Conservation (phyloP, 2,888 invertebrate species). For the Amphimallon solstitiale region DNA sequence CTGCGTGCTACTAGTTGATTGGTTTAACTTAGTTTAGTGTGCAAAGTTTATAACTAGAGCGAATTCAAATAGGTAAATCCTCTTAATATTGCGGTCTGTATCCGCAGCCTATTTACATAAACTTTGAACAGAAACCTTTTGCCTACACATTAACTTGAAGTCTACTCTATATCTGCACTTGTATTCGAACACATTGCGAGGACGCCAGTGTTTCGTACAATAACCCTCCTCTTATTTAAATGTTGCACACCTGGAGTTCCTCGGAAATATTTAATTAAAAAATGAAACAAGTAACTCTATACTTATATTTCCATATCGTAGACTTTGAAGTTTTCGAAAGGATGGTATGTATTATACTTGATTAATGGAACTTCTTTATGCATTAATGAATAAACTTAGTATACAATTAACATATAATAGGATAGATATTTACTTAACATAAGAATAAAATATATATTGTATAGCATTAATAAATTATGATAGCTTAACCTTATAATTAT, state of each 20-base stretch:
- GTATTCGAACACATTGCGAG: constrained; percentile 20
- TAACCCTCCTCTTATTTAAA: constrained; percentile 27
- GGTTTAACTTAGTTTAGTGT: constrained; percentile 38
- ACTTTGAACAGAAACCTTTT: constrained; percentile 41
- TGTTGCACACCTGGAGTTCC: constrained; percentile 22
- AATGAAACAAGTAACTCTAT: constrained; percentile 1
- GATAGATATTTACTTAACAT: too few relatives aligned
- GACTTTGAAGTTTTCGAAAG: too few relatives aligned
- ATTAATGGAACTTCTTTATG: too few relatives aligned
- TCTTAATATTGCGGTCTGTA: constrained; percentile 54
- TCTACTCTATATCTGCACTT: neutral
- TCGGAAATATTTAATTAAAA: constrained; percentile 24
- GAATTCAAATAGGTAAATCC: constrained; percentile 53
- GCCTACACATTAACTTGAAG: constrained; percentile 32
- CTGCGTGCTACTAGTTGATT: constrained; percentile 39
- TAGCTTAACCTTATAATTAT: too few relatives aligned
- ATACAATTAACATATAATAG: too few relatives aligned
- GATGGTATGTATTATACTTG: too few relatives aligned
- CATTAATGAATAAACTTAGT: too few relatives aligned
- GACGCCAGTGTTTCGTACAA: constrained; percentile 6
- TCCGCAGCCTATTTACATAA: constrained; percentile 53
- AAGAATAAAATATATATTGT: too few relatives aligned
- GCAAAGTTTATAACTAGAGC: constrained; percentile 35
- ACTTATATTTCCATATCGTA: too few relatives aligned
- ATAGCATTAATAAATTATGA: too few relatives aligned